Evolutionary conservation across 2,113 vertebrate species (phyloP), one percentile per base, ranked within the genome.

Genomic region (Amia ocellicauda): DNA sequence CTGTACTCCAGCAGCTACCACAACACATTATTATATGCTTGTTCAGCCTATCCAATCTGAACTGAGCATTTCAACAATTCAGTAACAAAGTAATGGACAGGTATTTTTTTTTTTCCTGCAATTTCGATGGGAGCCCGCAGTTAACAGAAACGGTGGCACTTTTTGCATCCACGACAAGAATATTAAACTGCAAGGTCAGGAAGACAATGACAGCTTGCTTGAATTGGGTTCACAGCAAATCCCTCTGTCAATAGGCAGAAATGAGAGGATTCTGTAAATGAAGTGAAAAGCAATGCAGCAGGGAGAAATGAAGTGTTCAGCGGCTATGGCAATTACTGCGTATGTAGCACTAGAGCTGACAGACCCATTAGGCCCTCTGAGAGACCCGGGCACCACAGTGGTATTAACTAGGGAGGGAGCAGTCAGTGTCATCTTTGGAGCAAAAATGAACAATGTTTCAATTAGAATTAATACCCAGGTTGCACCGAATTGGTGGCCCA

Each of bases 401-500:
- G 5, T 17, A 43, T 14, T 45, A 47, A 42, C 41, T 27, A 60
- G 43, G 24, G 13, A 16, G 14, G 22, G 22, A 43, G 13, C 19
- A 43, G 23, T 45, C 58, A 29, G 13, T 40, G 29, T 43, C 20
- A 40, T 40, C 58, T 20, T 26, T 45, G 42, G 23, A 43, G 58
- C 23, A 43, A 40, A 47, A 11, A 45, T 41, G 43, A 40, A 49
- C 7, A n/a, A 7, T 26, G 13, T 26, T 43, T 60, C 58, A 60
- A 45, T 60, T 60, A 60, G 41, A n/a, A 47, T 16, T 60, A 45
- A 60, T 26, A 24, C 3, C 42, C 40, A 28, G 23, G 13, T 60
- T 26, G 2, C 24, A 41, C 31, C 2, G 10, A 28, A 9, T 60
- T 17, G 27, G 26, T 16, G 24, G 22, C 19, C 13, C 36, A 47